Conservation (phyloP, 2,888 invertebrate species). For the Stictocephala bisonia region DNA sequence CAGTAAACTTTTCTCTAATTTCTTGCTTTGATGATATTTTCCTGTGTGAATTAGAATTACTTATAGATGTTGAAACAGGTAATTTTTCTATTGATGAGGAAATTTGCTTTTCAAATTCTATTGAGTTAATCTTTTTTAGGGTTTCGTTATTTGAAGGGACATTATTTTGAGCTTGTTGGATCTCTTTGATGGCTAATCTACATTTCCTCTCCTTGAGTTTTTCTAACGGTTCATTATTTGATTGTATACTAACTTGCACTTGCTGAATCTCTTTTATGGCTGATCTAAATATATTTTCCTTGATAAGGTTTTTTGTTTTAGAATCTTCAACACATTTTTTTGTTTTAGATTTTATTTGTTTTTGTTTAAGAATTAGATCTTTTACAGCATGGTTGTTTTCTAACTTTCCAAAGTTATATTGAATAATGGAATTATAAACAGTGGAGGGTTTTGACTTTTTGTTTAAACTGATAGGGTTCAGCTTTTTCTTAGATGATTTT, state of each 20-base stretch:
- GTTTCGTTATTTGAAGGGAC: too few relatives aligned
- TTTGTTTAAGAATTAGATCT: background rate
- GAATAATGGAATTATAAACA: slow-evolving; percentile 22
- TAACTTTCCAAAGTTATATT: slow-evolving; percentile 29
- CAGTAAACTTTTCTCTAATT: slow-evolving; percentile 15
- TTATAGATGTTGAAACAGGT: too few relatives aligned
- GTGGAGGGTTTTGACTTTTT: background rate
- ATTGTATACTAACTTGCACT: too few relatives aligned
- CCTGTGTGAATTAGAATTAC: too few relatives aligned
- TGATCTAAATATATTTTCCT: slow-evolving; percentile 17
- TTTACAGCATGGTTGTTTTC: background rate
- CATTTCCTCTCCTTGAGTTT: slow-evolving; percentile 27
- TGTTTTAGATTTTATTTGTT: background rate
- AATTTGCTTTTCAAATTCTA: too few relatives aligned
- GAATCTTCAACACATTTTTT: background rate
- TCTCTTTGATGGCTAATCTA: slow-evolving; percentile 22
- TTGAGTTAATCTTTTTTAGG: too few relatives aligned
- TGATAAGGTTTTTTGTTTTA: background rate
- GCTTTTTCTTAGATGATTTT: background rate
- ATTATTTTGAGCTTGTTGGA: too few relatives aligned
- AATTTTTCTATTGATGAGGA: too few relatives aligned
- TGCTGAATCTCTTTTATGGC: slow-evolving; percentile 22
- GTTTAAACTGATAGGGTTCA: background rate
- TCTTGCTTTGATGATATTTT: background rate
- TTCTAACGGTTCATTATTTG: too few relatives aligned